Evolutionary conservation across 2,113 vertebrate species (phyloP).

Genomic region (Nansenia antarctica): DNA sequence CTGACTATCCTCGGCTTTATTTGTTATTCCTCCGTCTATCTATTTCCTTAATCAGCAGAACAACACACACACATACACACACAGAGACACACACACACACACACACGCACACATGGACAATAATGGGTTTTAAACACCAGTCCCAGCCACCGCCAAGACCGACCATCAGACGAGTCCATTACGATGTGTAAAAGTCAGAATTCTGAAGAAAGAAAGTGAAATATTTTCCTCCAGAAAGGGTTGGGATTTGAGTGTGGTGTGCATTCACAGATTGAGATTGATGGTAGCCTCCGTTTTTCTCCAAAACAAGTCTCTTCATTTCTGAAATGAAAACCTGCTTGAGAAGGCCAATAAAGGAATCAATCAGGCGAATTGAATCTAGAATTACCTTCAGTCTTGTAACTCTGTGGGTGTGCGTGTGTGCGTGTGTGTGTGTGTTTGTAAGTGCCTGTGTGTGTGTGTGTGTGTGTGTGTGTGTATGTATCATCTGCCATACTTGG

Average conservation of each 20-base stretch:
- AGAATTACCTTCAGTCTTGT: slow-evolving; percentile 25
- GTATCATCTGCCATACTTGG: background rate
- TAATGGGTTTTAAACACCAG: slow-evolving; percentile 6
- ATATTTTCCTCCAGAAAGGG: background rate
- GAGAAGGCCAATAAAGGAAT: slow-evolving; percentile 19
- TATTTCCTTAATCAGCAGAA: slow-evolving; percentile 44
- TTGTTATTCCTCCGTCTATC: slow-evolving; percentile 48
- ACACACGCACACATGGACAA: slow-evolving; percentile 35
- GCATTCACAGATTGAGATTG: slow-evolving; percentile 8
- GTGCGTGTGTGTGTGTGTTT: background rate
- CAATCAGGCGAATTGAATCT: slow-evolving; percentile 36
- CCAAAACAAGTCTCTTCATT: background rate
- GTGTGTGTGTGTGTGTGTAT: background rate
- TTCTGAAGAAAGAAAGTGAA: background rate
- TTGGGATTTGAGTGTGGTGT: background rate
- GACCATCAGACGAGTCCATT: background rate
- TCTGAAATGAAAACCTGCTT: slow-evolving; percentile 24
- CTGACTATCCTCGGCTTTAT: slow-evolving; percentile 23
- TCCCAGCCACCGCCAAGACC: background rate
- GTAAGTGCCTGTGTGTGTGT: background rate
- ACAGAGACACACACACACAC: slow-evolving; percentile 6
- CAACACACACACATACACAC: slow-evolving; percentile 23
- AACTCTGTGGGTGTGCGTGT: background rate
- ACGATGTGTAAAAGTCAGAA: background rate
- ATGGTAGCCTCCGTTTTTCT: slow-evolving; percentile 34